phyloP scores from a whole-genome alignment of 2,113 vertebrate genomes.

The Grantiella picta region DNA sequence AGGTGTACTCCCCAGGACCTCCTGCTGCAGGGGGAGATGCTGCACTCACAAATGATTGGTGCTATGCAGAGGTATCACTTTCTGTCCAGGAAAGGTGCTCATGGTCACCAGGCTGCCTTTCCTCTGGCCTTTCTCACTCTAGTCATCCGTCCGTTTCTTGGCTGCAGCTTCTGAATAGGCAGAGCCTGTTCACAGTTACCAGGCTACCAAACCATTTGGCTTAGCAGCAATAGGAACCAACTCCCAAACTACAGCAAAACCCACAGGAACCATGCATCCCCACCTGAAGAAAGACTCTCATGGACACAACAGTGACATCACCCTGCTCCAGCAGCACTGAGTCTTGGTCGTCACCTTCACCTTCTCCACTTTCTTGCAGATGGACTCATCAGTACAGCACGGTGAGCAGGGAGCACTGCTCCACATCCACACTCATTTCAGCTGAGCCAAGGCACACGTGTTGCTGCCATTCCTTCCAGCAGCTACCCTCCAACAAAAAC shows the following conservation, averaged over 20 bases:
- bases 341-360: not conserved
- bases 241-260: not conserved
- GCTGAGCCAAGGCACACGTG: rapidly evolving
- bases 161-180: not conserved
- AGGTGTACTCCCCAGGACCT: not conserved
- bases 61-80: not conserved
- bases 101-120: not conserved
- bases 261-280: not conserved
- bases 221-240: not conserved
- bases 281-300: not conserved
- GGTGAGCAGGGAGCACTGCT: rapidly evolving
- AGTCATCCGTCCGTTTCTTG: not conserved
- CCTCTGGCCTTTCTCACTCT: not conserved
- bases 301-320: not conserved
- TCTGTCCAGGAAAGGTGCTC: not conserved
- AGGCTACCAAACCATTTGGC: not conserved
- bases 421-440: not conserved
- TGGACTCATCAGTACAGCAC: rapidly evolving
- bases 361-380: not conserved
- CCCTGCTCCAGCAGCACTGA: rapidly evolving
- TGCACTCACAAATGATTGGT: not conserved
- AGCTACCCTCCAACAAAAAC: not conserved
- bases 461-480: rapidly evolving
- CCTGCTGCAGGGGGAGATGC: not conserved
- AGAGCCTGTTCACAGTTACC: not conserved